These are phyloP conservation scores for Stichopus chloronotus DNA, from an alignment of 35 echinoderm and acorn worm species.

Conservation along the genomic window DNA sequence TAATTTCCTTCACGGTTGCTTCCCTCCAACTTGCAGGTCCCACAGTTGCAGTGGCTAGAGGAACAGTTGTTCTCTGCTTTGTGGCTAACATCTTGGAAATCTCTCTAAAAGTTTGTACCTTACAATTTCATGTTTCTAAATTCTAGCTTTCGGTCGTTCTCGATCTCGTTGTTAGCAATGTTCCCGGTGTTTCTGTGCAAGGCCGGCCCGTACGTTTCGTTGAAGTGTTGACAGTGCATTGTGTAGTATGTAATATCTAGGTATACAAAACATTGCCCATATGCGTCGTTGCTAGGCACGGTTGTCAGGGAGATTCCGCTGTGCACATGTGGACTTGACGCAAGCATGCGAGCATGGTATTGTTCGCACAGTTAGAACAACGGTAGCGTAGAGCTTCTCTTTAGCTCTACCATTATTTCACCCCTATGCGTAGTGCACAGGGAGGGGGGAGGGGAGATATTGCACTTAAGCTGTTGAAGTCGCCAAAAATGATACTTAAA, in stretches of 20 bases:
- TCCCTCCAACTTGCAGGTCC: conserved; percentile 93
- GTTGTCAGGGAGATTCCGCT: not conserved
- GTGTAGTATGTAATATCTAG: not conserved
- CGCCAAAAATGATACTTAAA: too few species aligned
- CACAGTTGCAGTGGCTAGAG: conserved; percentile 88
- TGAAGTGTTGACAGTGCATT: not conserved
- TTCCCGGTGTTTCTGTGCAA: too few species aligned
- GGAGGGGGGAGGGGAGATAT: too few species aligned
- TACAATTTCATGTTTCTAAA: not conserved
- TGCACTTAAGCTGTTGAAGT: too few species aligned
- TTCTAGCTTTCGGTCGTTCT: not conserved
- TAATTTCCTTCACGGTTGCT: conserved; percentile 90
- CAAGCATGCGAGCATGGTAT: too few species aligned
- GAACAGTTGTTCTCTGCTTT: conserved; percentile 73
- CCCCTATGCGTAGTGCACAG: too few species aligned
- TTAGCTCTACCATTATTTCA: too few species aligned
- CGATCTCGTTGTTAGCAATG: not conserved
- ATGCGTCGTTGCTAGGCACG: not conserved
- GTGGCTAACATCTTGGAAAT: conserved; percentile 80
- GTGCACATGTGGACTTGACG: not conserved
- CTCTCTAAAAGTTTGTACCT: not conserved
- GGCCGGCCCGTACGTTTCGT: not conserved
- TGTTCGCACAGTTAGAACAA: too few species aligned
- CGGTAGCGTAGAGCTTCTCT: too few species aligned
- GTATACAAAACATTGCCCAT: not conserved